Evolutionary conservation across 1,140 invertebrate genomes (phyloP).

Genomic region (Coelopa frigida): DNA sequence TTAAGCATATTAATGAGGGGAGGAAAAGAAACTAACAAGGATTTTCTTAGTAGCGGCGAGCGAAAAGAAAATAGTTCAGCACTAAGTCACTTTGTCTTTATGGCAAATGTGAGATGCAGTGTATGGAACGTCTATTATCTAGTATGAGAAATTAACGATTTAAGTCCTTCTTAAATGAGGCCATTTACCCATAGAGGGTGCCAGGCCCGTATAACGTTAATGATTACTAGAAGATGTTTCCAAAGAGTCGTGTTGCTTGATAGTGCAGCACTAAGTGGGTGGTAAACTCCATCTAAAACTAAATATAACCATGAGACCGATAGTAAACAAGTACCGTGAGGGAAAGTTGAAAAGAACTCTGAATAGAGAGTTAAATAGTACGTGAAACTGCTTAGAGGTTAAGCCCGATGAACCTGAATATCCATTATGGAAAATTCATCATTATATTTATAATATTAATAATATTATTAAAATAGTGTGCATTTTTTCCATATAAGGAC

Average conservation of each 20-base stretch:
- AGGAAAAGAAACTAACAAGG: slow-evolving; percentile 88
- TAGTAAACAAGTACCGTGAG: too few species aligned
- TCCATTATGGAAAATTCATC: slow-evolving; percentile 24
- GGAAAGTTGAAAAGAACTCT: too few species aligned
- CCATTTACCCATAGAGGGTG: slow-evolving; percentile 58
- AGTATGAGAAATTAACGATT: slow-evolving; percentile 39
- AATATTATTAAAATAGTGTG: too few species aligned
- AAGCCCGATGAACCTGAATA: slow-evolving; percentile 17
- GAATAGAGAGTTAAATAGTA: too few species aligned
- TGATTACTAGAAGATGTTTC: slow-evolving; percentile 51
- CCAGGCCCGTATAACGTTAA: slow-evolving; percentile 56
- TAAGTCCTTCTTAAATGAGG: slow-evolving; percentile 31
- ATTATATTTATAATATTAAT: slow-evolving; percentile 39
- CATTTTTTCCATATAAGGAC: too few species aligned
- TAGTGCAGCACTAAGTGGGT: slow-evolving; percentile 76
- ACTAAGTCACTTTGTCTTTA: slow-evolving; percentile 21
- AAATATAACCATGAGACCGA: too few species aligned
- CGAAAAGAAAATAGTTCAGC: slow-evolving; percentile 54
- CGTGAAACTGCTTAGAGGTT: too few species aligned
- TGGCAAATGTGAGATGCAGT: slow-evolving; percentile 24
- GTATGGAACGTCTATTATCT: slow-evolving; percentile 22
- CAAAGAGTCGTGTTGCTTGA: slow-evolving; percentile 63
- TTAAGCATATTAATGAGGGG: slow-evolving; percentile 28
- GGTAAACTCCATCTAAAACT: slow-evolving; percentile 39
- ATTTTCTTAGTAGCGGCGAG: slow-evolving; percentile 83